A percentile compares a stretch with the other conserved stretches of the same genome.
These are phyloP conservation scores for Hirtodrosophila histrioides DNA, from an alignment of 2,888 invertebrate genomes.

Conservation along the genomic window DNA sequence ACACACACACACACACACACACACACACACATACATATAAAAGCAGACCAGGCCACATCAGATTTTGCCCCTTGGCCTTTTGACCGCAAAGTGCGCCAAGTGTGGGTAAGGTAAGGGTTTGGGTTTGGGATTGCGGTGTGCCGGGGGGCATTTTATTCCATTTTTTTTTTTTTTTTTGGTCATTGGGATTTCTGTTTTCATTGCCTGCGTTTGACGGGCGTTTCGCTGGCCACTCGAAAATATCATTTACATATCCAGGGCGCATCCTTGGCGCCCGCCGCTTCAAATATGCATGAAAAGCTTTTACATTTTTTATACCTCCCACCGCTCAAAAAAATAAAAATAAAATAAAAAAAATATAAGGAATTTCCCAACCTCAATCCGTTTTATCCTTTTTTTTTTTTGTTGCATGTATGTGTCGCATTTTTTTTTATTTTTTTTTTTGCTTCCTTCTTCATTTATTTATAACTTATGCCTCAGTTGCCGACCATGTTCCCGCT, in stretches of 20 bases:
- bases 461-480: slow-evolving; percentile 26
- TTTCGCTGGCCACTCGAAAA: slow-evolving; percentile 64
- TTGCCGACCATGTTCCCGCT: slow-evolving; percentile 1
- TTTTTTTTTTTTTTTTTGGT: slow-evolving; percentile 14
- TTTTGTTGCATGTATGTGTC: slow-evolving; percentile 18
- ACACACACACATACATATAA: slow-evolving; percentile 1
- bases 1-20: slow-evolving; percentile 17
- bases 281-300: slow-evolving; percentile 53
- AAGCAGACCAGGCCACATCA: slow-evolving; percentile 6
- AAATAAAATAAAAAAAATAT: slow-evolving; percentile 1
- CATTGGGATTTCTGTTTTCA: slow-evolving; percentile 43
- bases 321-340: slow-evolving; percentile 6
- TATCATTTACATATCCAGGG: slow-evolving; percentile 75
- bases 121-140: not conserved
- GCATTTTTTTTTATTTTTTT: slow-evolving; percentile 13
- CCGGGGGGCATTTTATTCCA: too few relatives aligned
- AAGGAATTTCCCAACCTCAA: slow-evolving; percentile 20
- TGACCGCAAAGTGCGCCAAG: slow-evolving; percentile 63
- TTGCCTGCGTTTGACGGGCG: slow-evolving; percentile 70
- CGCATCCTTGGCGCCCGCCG: slow-evolving; percentile 51
- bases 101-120: not conserved
- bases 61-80: slow-evolving; percentile 64
- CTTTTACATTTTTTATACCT: slow-evolving; percentile 65
- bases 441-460: slow-evolving; percentile 30
- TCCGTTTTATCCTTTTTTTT: slow-evolving; percentile 3